These are phyloP conservation scores for Neosilurus hyrtlii DNA, from an alignment of 2,797 vertebrate genomes.

Conservation along the genomic window DNA sequence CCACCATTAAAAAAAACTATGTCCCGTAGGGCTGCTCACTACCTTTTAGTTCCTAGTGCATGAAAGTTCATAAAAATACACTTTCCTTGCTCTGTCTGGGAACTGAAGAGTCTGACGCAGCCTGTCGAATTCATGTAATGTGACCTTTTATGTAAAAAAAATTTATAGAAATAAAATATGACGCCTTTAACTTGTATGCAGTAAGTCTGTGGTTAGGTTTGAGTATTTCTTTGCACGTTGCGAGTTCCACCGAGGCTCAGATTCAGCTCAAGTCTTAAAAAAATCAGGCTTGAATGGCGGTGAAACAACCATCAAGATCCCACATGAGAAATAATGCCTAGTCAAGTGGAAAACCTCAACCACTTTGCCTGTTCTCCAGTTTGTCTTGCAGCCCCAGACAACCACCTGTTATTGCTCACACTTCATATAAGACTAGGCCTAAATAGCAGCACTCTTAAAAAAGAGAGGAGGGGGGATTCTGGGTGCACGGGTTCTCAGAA, in stretches of 20 bases:
- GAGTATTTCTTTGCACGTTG: not conserved
- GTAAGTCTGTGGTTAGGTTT: not conserved
- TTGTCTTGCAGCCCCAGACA: constrained; percentile 18
- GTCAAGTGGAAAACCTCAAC: constrained; percentile 9
- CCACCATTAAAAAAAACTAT: not conserved
- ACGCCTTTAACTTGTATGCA: not conserved
- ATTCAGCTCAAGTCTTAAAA: not conserved
- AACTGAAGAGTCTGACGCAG: not conserved
- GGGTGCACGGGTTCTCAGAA: not conserved
- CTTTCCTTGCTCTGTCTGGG: not conserved
- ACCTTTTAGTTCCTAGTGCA: not conserved
- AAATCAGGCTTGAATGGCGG: not conserved
- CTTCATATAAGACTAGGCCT: constrained; percentile 1
- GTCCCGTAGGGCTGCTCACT: not conserved
- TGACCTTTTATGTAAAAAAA: not conserved
- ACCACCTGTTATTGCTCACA: constrained; percentile 17
- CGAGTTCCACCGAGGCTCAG: not conserved
- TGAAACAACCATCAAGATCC: constrained; percentile 14
- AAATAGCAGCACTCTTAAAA: not conserved
- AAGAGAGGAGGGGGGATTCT: not conserved
- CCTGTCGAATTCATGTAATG: not conserved
- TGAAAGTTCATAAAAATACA: not conserved
- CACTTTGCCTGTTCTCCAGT: constrained; percentile 12
- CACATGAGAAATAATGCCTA: constrained; percentile 18
- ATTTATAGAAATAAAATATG: not conserved